Conservation (phyloP, 2,113 vertebrate genomes). For the Gallinago jamesoni region DNA sequence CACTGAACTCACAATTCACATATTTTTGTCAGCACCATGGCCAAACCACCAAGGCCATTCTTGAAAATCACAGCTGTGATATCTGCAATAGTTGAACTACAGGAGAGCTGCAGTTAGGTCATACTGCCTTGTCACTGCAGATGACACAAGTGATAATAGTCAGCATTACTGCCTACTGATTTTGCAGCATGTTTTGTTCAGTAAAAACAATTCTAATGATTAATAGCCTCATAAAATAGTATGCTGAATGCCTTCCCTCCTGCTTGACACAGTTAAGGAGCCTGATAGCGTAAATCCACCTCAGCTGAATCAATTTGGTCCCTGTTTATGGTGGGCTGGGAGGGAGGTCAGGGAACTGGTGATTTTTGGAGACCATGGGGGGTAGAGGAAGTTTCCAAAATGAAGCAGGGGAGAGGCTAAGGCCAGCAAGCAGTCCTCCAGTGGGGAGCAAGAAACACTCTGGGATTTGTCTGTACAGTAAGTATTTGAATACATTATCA, state of each 20-base stretch:
- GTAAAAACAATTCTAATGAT: constrained; percentile 4
- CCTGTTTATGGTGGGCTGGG: background rate
- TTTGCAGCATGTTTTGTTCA: background rate
- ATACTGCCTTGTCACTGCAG: background rate
- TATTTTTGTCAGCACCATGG: background rate
- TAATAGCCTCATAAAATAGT: background rate
- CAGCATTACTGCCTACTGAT: background rate
- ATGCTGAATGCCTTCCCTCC: background rate
- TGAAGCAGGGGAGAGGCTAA: background rate
- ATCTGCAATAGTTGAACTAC: background rate
- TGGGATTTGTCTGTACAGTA: background rate
- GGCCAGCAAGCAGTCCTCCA: background rate
- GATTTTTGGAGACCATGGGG: background rate
- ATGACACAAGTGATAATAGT: background rate
- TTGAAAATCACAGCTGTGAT: background rate
- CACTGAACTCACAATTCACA: background rate
- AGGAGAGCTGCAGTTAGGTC: background rate
- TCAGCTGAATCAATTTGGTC: background rate
- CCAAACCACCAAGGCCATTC: background rate
- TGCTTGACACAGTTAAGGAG: background rate
- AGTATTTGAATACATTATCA: accelerated
- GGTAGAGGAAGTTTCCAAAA: background rate
- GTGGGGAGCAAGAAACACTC: background rate
- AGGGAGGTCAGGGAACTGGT: background rate
- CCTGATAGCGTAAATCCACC: background rate